Evolutionary conservation across 2,113 vertebrate species (phyloP).

Genomic region (Solenodon paradoxus): DNA sequence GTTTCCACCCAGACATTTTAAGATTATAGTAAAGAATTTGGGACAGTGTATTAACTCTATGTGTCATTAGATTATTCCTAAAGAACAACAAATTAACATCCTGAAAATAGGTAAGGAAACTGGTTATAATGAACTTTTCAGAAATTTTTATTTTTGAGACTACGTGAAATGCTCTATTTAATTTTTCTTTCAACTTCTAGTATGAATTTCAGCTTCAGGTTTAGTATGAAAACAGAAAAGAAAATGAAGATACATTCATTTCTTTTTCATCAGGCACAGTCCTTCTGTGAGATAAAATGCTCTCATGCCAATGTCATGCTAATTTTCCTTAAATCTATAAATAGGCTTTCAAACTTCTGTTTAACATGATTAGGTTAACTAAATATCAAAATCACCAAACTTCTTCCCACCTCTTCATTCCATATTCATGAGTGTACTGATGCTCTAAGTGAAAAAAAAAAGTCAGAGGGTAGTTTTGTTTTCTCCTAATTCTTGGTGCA

Average conservation of each 20-base stretch:
- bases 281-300: neutral
- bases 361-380: neutral
- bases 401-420: neutral
- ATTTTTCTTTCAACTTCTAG: neutral
- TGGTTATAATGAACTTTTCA: neutral
- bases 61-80: neutral
- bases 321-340: neutral
- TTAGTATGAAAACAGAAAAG: neutral
- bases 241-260: neutral
- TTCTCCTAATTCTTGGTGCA: too few species aligned
- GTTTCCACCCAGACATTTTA: neutral
- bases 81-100: too few species aligned
- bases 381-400: neutral
- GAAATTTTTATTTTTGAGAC: neutral
- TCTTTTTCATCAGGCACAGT: neutral
- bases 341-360: neutral
- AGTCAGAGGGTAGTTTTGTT: neutral
- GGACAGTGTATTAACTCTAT: neutral
- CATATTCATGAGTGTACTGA: neutral
- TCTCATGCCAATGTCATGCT: neutral
- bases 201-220: neutral
- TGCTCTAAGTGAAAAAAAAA: neutral
- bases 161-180: too few species aligned
- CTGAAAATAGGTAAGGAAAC: neutral
- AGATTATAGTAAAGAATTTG: neutral